Evolutionary conservation across 64 coral and sea anemone genomes (phyloP).

Genomic region (Platygyra sinensis): DNA sequence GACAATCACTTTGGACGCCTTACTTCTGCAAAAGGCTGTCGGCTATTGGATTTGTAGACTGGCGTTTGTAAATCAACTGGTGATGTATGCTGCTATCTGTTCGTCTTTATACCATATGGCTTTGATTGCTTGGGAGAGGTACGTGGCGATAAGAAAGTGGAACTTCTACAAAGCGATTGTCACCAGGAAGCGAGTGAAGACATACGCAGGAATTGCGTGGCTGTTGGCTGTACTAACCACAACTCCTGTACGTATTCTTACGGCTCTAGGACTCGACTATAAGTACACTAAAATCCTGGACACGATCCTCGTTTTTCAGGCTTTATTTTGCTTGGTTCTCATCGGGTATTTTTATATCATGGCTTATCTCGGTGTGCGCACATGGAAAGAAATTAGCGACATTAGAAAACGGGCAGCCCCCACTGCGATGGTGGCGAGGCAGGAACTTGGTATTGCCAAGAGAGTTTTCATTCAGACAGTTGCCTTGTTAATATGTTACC

Average conservation of each 20-base stretch:
- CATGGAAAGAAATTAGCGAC: neutral
- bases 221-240: neutral
- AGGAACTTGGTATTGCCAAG: neutral
- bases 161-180: neutral
- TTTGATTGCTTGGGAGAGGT: neutral
- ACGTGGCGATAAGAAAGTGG: slow-evolving; percentile 24
- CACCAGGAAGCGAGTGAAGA: slow-evolving; percentile 10
- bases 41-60: neutral
- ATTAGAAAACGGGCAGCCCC: neutral
- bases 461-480: neutral
- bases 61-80: neutral
- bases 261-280: neutral
- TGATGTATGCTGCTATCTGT: slow-evolving; percentile 1
- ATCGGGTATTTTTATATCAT: slow-evolving; percentile 14
- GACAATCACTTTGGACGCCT: neutral
- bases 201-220: neutral
- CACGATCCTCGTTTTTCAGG: neutral
- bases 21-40: neutral
- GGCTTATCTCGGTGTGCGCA: neutral
- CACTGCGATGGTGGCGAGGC: neutral
- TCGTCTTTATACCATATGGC: slow-evolving; percentile 31
- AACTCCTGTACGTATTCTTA: neutral
- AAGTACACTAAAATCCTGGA: neutral
- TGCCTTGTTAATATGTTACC: neutral
- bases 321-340: neutral